phyloP scores from a whole-genome alignment of 2,797 vertebrate species.

The Acestrorhynchus altus region DNA sequence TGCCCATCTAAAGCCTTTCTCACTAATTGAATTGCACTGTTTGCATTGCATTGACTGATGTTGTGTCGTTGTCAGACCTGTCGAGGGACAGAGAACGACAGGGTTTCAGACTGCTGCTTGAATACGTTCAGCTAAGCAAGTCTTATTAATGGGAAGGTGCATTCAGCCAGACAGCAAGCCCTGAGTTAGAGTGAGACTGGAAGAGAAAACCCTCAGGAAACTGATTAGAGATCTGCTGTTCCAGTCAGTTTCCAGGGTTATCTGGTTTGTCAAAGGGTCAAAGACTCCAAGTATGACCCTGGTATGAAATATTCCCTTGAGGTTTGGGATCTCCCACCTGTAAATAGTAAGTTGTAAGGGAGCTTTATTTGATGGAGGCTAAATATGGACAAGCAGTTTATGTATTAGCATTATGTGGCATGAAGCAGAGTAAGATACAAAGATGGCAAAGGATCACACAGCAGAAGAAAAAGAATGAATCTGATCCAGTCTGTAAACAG shows the following conservation, averaged over 20 bases:
- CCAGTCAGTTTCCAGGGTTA: neutral
- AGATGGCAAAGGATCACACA: too few species aligned
- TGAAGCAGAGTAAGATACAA: too few species aligned
- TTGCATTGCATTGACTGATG: conserved; percentile 64
- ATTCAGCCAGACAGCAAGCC: conserved; percentile 61
- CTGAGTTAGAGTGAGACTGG: neutral
- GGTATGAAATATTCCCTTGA: neutral
- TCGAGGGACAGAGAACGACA: conserved; percentile 57
- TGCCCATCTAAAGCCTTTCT: conserved; percentile 72
- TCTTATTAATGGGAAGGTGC: conserved; percentile 71
- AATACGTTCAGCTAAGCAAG: conserved; percentile 68
- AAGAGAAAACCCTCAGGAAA: conserved; percentile 45
- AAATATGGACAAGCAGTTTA: too few species aligned
- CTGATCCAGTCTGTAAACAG: too few species aligned
- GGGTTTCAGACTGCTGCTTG: conserved; percentile 54
- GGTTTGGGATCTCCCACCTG: neutral
- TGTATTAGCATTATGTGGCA: too few species aligned
- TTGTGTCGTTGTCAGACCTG: conserved; percentile 62
- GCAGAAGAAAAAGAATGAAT: too few species aligned
- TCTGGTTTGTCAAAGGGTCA: neutral
- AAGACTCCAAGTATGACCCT: neutral
- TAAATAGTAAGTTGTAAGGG: too few species aligned
- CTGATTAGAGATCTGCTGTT: conserved; percentile 9
- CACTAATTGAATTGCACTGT: conserved; percentile 77
- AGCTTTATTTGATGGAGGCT: too few species aligned